Conservation (phyloP, 2,797 vertebrate genomes). For the Hippocampus kuda region DNA sequence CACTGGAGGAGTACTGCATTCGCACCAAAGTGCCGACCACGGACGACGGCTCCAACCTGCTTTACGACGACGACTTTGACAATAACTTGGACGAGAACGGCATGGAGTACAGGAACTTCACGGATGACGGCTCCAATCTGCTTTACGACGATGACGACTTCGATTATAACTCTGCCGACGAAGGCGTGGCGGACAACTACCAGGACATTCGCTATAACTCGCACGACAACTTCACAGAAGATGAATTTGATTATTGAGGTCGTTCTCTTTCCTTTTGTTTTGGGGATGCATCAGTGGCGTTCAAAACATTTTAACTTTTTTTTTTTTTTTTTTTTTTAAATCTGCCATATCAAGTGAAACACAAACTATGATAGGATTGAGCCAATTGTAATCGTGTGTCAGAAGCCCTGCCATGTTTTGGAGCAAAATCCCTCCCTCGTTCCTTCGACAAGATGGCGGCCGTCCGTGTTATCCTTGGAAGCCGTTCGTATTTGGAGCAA, state of each 20-base stretch:
- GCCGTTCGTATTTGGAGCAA: not conserved
- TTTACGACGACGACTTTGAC: constrained; percentile 84
- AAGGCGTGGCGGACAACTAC: constrained; percentile 65
- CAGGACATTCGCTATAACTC: constrained; percentile 33
- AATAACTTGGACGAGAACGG: constrained; percentile 69
- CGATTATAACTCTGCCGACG: constrained; percentile 75
- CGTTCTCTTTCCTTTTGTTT: not conserved
- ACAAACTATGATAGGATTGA: too few relatives aligned
- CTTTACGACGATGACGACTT: constrained; percentile 86
- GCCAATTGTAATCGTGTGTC: too few relatives aligned
- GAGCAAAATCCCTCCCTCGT: not conserved
- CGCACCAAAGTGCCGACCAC: constrained; percentile 81
- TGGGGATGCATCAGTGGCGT: not conserved
- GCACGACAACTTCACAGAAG: constrained; percentile 35
- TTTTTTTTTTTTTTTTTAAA: not conserved
- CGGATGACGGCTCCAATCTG: constrained; percentile 81
- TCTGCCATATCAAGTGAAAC: not conserved
- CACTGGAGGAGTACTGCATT: constrained; percentile 89
- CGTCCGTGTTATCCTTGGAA: not conserved
- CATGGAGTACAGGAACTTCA: constrained; percentile 65
- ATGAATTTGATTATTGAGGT: not conserved
- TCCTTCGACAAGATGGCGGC: not conserved
- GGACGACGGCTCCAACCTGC: constrained; percentile 86
- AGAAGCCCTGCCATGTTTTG: not conserved
- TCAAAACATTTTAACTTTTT: not conserved